phyloP scores from a whole-genome alignment of 2,797 vertebrate species.

The Fundulus diaphanus region DNA sequence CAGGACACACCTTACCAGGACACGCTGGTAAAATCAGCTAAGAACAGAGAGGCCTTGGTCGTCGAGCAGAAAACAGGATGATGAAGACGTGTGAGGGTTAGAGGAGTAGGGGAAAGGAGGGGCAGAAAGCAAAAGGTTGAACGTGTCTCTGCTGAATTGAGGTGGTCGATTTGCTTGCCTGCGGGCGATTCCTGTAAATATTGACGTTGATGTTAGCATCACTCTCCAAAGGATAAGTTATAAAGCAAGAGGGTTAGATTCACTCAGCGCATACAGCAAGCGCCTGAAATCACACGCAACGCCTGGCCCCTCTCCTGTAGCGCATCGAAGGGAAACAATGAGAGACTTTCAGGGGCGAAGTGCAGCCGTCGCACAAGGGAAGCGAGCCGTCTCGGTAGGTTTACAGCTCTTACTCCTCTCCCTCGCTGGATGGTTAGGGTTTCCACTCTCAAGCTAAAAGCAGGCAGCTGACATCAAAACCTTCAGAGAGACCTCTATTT shows the following conservation, averaged over 20 bases:
- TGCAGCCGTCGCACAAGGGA: constrained; percentile 58
- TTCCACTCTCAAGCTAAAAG: constrained; percentile 75
- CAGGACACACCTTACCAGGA: constrained; percentile 29
- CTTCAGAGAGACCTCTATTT: constrained; percentile 72
- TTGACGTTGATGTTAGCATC: constrained; percentile 80
- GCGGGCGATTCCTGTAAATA: constrained; percentile 80
- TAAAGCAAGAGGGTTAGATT: constrained; percentile 70
- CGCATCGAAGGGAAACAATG: constrained; percentile 41
- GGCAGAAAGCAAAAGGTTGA: constrained; percentile 58
- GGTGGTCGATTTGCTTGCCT: constrained; percentile 77
- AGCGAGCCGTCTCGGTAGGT: constrained; percentile 59
- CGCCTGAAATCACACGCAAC: constrained; percentile 61
- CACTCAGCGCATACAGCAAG: constrained; percentile 65
- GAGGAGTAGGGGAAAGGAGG: neutral
- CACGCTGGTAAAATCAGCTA: constrained; percentile 25
- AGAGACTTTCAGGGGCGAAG: constrained; percentile 61
- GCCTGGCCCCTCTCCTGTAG: constrained; percentile 40
- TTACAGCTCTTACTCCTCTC: constrained; percentile 51
- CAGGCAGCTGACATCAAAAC: constrained; percentile 75
- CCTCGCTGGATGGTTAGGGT: constrained; percentile 69
- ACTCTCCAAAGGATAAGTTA: constrained; percentile 77
- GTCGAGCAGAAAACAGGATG: constrained; percentile 49
- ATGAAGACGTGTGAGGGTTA: constrained; percentile 55
- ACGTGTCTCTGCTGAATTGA: constrained; percentile 62
- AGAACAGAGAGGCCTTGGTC: constrained; percentile 60